A percentile compares a stretch with the other conserved stretches of the same genome.
Conservation (phyloP, 2,888 invertebrate species). For the Andricus quercusramuli region DNA sequence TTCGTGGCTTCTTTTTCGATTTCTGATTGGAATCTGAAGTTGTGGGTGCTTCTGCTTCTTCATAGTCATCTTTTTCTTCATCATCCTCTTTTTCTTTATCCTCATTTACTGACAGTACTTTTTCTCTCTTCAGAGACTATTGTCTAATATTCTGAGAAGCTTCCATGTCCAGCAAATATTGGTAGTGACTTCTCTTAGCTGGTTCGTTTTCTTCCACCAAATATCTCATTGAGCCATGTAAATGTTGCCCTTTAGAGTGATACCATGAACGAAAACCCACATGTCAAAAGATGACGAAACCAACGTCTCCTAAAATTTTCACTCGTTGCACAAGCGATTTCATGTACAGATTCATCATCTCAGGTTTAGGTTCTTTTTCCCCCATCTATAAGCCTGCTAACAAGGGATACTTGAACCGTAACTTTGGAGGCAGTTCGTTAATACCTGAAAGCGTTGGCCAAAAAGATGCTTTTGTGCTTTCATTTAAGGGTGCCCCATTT, state of each 20-base stretch:
- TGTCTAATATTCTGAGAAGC: no score
- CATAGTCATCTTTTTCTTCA: no score
- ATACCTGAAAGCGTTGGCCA: neutral
- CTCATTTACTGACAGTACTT: neutral
- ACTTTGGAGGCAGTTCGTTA: slow-evolving; percentile 28
- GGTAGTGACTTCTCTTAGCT: no score
- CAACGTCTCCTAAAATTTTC: neutral
- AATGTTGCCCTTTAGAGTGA: no score
- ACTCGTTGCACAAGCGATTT: slow-evolving; percentile 15
- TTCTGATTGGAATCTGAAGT: no score
- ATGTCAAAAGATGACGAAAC: no score
- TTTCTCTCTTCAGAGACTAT: neutral
- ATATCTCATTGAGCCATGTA: no score
- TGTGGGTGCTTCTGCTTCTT: no score
- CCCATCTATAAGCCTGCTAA: slow-evolving; percentile 40
- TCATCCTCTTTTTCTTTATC: neutral
- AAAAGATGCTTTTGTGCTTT: slow-evolving; percentile 29
- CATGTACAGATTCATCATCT: slow-evolving; percentile 34
- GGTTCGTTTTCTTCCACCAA: no score
- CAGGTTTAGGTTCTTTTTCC: slow-evolving; percentile 35
- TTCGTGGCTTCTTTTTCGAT: no score
- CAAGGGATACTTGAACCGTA: slow-evolving; percentile 29
- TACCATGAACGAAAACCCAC: neutral
- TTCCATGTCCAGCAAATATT: no score
- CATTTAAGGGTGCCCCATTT: slow-evolving; percentile 8